Evolutionary conservation across 35 echinoderm and acorn worm genomes (phyloP), one percentile per base, ranked within the genome.

Genomic region (Acanthaster planci): DNA sequence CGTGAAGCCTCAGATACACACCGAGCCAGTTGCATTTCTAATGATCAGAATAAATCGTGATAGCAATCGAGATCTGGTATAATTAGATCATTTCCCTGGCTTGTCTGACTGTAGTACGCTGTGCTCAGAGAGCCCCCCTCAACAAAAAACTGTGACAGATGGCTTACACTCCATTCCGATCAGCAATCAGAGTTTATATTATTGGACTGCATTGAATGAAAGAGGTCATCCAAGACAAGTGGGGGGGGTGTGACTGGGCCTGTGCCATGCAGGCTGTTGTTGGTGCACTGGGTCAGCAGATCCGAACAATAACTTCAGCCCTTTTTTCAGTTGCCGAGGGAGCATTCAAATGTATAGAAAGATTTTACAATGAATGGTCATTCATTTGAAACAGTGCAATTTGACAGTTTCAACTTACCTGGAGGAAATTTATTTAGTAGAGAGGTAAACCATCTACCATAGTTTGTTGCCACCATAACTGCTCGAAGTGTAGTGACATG

Each of bases 21-120:
- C 14, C 18, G 14, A 34, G 34, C 64, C 64, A 29, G 30, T 72
- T 30, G 64, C 64, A 72, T 72, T 72, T 72, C 30, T 72, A 72
- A 72, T 72, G 64, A 72, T 72, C 23, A 72, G 64, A 72, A 30
- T 72, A 72, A 72, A 72, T 72, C 64, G 64, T 72, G 64, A 72
- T 72, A 72, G 64, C 64, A 72, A 72, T 72, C 34, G 64, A 72
- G 64, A 72, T 34, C 64, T 72, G 64, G 34, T 72, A 34, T 72
- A 72, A 72, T 72, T 21, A 72, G 64, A 72, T 72, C 64, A 72
- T 72, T 72, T 72, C 34, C 23, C 64, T n/a, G 34, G 64, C 30
- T 72, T 67, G 59, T 7, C 59, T 15, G n/a, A 8, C 34, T 72
- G 64, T 72, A 34, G 64, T 72, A 72, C 34, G 23, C 23, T 72